Conservation (phyloP, 2,888 invertebrate genomes). For the Phaedon cochleariae region DNA sequence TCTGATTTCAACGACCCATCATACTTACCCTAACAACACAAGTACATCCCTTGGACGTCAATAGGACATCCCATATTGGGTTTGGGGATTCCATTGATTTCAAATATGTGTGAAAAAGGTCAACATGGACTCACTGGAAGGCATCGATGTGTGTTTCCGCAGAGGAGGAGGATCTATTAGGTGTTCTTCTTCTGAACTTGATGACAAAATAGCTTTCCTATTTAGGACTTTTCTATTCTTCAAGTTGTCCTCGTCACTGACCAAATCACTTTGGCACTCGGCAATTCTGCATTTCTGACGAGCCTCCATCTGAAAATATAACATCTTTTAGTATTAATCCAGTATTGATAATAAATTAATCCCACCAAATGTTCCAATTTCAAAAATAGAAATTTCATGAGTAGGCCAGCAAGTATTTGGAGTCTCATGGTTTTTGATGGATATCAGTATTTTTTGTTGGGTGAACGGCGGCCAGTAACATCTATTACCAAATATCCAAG, state of each 20-base stretch:
- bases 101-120: too few species aligned
- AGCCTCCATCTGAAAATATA: too few species aligned
- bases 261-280: conserved; percentile 11
- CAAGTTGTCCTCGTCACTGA: conserved; percentile 6
- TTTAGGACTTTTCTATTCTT: background rate
- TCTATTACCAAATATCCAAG: conserved; percentile 6
- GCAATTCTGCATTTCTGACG: conserved; percentile 7
- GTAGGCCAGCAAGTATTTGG: background rate
- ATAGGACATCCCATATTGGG: too few species aligned
- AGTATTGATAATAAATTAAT: background rate
- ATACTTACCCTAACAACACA: too few species aligned
- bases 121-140: conserved; percentile 4
- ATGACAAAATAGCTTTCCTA: background rate
- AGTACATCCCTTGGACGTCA: too few species aligned
- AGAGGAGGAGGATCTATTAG: background rate
- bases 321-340: background rate
- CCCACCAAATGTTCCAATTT: conserved; percentile 14
- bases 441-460: conserved; percentile 2
- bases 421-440: conserved; percentile 6
- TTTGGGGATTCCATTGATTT: too few species aligned
- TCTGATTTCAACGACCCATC: too few species aligned
- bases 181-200: background rate
- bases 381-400: conserved; percentile 9
- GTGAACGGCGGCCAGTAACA: conserved; percentile 5
- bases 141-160: background rate